Percentiles rank a stretch among this genome's conserved stretches.
Evolutionary conservation across 2,888 invertebrate species (phyloP).

Genomic region (Dermolepida albohirtum): DNA sequence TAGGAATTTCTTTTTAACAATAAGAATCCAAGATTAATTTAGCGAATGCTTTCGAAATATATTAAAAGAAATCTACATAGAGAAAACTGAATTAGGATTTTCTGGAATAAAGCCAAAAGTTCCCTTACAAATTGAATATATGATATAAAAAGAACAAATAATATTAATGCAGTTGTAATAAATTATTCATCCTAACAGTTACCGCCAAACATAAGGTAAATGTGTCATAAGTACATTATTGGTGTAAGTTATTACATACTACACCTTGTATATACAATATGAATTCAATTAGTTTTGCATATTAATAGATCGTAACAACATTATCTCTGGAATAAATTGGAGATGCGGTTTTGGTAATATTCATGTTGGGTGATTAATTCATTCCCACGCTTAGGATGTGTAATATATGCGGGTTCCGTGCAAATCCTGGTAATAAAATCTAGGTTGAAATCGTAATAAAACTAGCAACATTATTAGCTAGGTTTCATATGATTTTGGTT

Average conservation of each 20-base stretch:
- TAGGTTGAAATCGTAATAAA: not conserved
- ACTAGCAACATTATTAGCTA: not conserved
- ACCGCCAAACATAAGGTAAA: conserved; percentile 25
- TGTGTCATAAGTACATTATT: conserved; percentile 20
- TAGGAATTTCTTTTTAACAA: too few relatives aligned
- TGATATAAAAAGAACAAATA: too few relatives aligned
- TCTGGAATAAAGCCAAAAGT: too few relatives aligned
- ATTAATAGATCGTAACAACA: conserved; percentile 42
- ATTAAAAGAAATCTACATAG: too few relatives aligned
- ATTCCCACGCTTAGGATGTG: conserved; percentile 7
- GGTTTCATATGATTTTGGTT: too few relatives aligned
- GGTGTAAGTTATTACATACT: conserved; percentile 20
- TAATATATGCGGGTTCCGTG: conserved; percentile 25
- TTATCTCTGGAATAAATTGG: conserved; percentile 42
- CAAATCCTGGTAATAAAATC: conserved; percentile 14
- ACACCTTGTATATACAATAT: conserved; percentile 18
- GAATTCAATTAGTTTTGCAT: conserved; percentile 44
- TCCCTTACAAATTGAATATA: too few relatives aligned
- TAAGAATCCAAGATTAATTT: too few relatives aligned
- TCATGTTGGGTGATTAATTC: conserved; percentile 51
- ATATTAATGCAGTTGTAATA: too few relatives aligned
- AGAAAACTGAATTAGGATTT: too few relatives aligned
- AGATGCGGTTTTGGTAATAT: conserved; percentile 55
- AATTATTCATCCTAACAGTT: not conserved
- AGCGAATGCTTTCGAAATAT: too few relatives aligned